Conservation (phyloP, 2,113 vertebrate species). For the Chiloscyllium plagiosum region DNA sequence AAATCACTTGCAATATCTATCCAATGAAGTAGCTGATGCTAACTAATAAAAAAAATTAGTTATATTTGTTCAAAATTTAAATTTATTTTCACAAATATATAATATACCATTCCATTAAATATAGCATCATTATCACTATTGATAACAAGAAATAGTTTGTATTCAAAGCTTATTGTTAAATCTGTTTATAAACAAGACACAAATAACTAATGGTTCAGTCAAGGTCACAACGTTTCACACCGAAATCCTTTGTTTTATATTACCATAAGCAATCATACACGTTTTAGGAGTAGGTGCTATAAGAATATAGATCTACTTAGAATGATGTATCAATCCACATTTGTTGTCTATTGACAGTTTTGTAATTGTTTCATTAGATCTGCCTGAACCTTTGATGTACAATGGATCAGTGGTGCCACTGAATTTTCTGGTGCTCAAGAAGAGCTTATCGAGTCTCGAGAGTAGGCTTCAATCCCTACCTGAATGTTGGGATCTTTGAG, state of each 20-base stretch:
- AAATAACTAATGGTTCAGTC: neutral
- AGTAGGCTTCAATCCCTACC: neutral
- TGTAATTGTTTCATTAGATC: too few relatives aligned
- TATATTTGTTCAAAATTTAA: neutral
- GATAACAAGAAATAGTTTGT: neutral
- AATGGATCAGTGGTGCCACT: too few relatives aligned
- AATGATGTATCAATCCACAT: too few relatives aligned
- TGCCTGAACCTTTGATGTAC: too few relatives aligned
- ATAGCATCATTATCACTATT: neutral
- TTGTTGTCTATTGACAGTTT: too few relatives aligned
- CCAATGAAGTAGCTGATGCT: neutral
- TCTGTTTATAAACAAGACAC: neutral
- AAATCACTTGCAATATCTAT: neutral
- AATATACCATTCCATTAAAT: neutral
- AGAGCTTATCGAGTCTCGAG: too few relatives aligned
- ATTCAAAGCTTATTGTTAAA: neutral
- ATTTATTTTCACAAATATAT: neutral
- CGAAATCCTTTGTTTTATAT: neutral
- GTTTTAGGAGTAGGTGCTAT: too few relatives aligned
- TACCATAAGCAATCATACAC: too few relatives aligned
- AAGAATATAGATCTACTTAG: too few relatives aligned
- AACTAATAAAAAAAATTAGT: neutral
- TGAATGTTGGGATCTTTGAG: neutral
- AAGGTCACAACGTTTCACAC: neutral
- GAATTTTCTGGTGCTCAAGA: too few relatives aligned